Evolutionary conservation across 2,113 vertebrate species (phyloP), one percentile per base, ranked within the genome.

Genomic region (Otocyon megalotis): DNA sequence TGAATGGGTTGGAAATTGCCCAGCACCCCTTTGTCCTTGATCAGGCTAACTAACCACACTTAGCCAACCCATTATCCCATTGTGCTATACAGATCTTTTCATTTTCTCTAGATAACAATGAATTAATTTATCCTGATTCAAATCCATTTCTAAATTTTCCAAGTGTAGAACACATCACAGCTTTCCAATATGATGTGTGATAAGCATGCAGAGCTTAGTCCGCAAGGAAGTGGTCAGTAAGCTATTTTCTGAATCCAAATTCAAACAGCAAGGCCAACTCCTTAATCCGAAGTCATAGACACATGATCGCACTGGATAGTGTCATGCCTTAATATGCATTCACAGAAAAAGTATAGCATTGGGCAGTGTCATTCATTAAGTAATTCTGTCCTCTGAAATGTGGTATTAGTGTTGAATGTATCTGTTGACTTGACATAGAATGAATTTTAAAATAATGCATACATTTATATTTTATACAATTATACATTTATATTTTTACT

Each of bases 221-320:
- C 76, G 58, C 37, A 56, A 93, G 65, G 50, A 85, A 90, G 28
- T 82, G 48, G 32, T 62, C 63, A 56, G 54, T 9, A 89, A 90
- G 32, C 65, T 94, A 35, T 82, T 83, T 76, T 88, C 50, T 32
- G 72, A 94, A 93, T 95, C 56, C 71, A 93, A 93, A 97, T 92
- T 93, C 93, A 85, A 85, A 88, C 12, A 88, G 22, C 35, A 83
- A 94, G 50, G 10, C 62, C 53, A 72, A 11, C n/a, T 83, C 54
- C 83, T 95, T 93, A 58, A 92, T 98, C 67, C 87, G 62, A 87
- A 93, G 93, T 97, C 62, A 94, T 8, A 85, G 56, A 94, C 60
- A 97, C 17, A 89, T 43, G 26, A 32, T 5, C 67, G 17, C 48
- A 87, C 50, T 69, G 62, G 20, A 85, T 54, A 63, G 71, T 74